Evolutionary conservation across 1,140 invertebrate genomes (phyloP), one percentile per base, ranked within the genome.

Genomic region (Carposina sasakii): DNA sequence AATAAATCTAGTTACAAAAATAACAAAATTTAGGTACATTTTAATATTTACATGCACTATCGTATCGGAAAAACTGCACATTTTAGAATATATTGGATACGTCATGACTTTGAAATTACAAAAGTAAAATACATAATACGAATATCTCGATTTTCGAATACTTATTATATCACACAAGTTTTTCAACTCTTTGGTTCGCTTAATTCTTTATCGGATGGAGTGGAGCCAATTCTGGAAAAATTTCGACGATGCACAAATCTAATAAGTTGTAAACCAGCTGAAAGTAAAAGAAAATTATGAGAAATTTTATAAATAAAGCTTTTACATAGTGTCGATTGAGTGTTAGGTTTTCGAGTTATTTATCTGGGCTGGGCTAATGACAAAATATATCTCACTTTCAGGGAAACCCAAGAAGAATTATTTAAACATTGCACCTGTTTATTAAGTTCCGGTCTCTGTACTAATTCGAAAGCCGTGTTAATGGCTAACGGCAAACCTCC

Each of bases 191-290:
- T 71, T 49, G 58, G 52, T 57, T 60, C 49, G 24, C 26, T 61
- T 10, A 42, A 41, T 41, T 26, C 46, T 15, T 28, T 43, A 24
- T 60, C 53, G 40, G n/a, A n/a, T n/a, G n/a, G n/a, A n/a, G 51
- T 59, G 47, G 63, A 59, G 31, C 52, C 44, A 86, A 42, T 57
- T 86, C 83, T 1, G 83, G 83, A 39, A 86, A 86, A 19, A 86
- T 44, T 54, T 86, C 83, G 44, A 78, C 50, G 21, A 86, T 42
- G 34, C 81, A 78, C 17, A 84, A 41, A 39, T 86, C 83, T 23
- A 86, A 54, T 20, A 86, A 45, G 56, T 79, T 85, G 66, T 86
- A 86, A 22, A 86, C 73, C 54, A 85, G 56, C 83, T 85, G 77
- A 31, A 82, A 82, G 16, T 52, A 63, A 48, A 56, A 40, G 16